phyloP scores from a whole-genome alignment of 1,140 invertebrate species.

The Amphibalanus amphitrite region DNA sequence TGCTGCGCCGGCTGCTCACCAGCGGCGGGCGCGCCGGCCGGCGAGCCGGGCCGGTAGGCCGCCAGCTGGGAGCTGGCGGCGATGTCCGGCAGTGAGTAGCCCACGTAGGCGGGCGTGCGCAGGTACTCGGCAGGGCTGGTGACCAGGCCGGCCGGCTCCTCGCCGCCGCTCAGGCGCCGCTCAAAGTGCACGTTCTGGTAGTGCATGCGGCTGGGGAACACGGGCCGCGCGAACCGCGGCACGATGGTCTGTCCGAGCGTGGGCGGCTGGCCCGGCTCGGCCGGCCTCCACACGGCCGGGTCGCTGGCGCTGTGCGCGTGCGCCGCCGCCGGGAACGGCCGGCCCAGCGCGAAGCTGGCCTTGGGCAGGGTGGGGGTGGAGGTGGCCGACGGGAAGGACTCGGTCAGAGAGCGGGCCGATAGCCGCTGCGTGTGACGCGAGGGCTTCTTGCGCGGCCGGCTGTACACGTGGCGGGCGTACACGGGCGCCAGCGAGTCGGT shows the following conservation, averaged over 20 bases:
- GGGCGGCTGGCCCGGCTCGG: conserved; percentile 4
- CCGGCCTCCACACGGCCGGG: not conserved
- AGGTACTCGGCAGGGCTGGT: not conserved
- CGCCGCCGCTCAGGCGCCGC: not conserved
- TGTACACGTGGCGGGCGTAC: not conserved
- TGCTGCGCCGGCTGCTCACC: not conserved
- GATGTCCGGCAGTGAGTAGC: not conserved
- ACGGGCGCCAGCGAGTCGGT: not conserved
- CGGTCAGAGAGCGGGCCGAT: not conserved
- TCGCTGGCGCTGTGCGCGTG: not conserved
- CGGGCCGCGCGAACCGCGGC: conserved; percentile 20
- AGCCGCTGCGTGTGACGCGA: not conserved
- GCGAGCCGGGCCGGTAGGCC: not conserved
- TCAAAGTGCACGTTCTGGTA: not conserved
- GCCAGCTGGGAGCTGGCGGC: not conserved
- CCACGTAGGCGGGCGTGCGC: not conserved
- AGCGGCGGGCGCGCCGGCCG: too few relatives aligned
- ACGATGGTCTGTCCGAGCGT: conserved; percentile 21
- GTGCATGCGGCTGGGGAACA: conserved; percentile 12
- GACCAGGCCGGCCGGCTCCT: not conserved
- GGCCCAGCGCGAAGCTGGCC: not conserved
- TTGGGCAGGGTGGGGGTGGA: not conserved
- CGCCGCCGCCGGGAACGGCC: not conserved
- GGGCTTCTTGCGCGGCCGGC: not conserved
- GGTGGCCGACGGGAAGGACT: not conserved